Percentiles rank a stretch among this genome's conserved stretches.
Conservation (phyloP, 1,140 invertebrate genomes). For the Metaphire vulgaris region DNA sequence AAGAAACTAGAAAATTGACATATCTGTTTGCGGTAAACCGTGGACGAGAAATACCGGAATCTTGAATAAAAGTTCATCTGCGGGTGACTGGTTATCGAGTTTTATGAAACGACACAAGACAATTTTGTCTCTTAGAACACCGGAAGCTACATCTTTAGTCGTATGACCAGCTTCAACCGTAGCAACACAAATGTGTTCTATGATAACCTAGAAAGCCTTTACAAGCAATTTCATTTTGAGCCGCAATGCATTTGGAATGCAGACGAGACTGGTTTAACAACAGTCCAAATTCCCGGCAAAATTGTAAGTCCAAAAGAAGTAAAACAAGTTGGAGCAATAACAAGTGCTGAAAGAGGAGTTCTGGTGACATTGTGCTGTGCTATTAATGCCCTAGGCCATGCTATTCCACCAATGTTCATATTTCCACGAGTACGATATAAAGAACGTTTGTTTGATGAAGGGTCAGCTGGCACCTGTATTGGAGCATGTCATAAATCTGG, state of each 20-base stretch:
- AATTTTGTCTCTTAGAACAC: slow-evolving; percentile 47
- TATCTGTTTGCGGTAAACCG: slow-evolving; percentile 43
- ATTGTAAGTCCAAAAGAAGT: too few relatives aligned
- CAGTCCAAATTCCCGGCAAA: slow-evolving; percentile 50
- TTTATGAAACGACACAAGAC: slow-evolving; percentile 52
- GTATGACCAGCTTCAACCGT: slow-evolving; percentile 54
- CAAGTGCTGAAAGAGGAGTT: slow-evolving; percentile 51
- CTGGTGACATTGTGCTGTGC: slow-evolving; percentile 34
- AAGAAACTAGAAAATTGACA: slow-evolving; percentile 46
- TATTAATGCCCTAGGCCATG: slow-evolving; percentile 36
- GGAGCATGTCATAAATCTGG: slow-evolving; percentile 49
- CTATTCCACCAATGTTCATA: slow-evolving; percentile 40
- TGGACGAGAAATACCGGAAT: slow-evolving; percentile 36
- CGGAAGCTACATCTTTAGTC: slow-evolving; percentile 51
- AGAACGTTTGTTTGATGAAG: slow-evolving; percentile 51
- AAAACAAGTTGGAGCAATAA: slow-evolving; percentile 51
- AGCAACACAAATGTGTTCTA: slow-evolving; percentile 36
- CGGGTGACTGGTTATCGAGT: slow-evolving; percentile 50
- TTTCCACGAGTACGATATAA: slow-evolving; percentile 40
- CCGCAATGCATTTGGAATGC: slow-evolving; percentile 51
- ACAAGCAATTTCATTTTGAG: slow-evolving; percentile 36
- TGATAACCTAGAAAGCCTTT: too few relatives aligned
- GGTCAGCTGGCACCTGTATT: slow-evolving; percentile 45
- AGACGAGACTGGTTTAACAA: slow-evolving; percentile 55
- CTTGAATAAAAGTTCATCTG: slow-evolving; percentile 40